Evolutionary conservation across 2,113 vertebrate species (phyloP), one percentile per base, ranked within the genome.

Genomic region (Phrynosoma blainvillii): DNA sequence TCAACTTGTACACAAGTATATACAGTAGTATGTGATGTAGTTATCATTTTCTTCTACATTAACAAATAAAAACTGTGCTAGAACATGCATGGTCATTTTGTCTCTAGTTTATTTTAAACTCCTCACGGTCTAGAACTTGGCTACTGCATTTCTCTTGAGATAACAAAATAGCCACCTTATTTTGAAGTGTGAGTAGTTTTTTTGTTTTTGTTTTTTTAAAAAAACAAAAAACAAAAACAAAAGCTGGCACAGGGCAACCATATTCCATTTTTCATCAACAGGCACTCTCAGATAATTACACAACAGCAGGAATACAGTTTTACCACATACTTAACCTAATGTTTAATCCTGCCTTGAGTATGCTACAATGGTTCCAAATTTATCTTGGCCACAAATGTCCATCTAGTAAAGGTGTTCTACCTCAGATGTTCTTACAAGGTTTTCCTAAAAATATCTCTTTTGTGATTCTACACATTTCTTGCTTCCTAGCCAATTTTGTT

Each of bases 401-500:
- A 84, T 84, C 62, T 30, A 68, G 59, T 88, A 84, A 88, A 88
- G 81, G 73, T 84, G 11, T 88, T 36, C 62, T 83, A 70, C 65
- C 74, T 84, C 78, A 84, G 80, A 88, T 78, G 75, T 88, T 78
- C 65, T 81, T 84, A 77, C 62, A 84, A 70, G 83, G 81, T 88
- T 84, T 88, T 54, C 87, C 81, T 88, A 88, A 88, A 85, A 88
- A 84, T 88, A 84, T 65, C 81, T 88, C 59, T 40, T 84, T 88
- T 88, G 84, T 74, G 66, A 84, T 88, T 88, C 87, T 88, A 56
- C 32, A 73, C 87, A 70, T 78, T 84, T 70, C 74, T 81, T 84
- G 73, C 87, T 88, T 84, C 87, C 81, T 88, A 83, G 42, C 87
- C 87, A 88, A 88, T 88, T 88, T 88, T 81, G 78, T 77, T 88